These are phyloP conservation scores for Synanthedon formicaeformis DNA, from an alignment of 2,888 invertebrate species.

Conservation along the genomic window DNA sequence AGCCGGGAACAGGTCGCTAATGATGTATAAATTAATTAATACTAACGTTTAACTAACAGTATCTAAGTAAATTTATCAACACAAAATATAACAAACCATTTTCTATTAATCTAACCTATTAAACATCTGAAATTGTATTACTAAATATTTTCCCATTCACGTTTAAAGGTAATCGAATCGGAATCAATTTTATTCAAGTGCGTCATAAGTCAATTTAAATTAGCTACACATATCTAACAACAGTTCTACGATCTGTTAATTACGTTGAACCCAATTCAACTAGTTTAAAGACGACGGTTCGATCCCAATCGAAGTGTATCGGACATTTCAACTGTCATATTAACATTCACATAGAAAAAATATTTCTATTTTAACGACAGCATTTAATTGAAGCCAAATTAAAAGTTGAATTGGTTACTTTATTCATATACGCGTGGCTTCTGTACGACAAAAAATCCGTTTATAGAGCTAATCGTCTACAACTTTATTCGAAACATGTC, in stretches of 20 bases:
- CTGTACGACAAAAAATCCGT: slow-evolving; percentile 8
- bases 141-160: no score
- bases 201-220: neutral
- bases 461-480: neutral
- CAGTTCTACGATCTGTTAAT: neutral
- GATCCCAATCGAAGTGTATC: slow-evolving; percentile 8
- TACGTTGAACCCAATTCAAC: slow-evolving; percentile 3
- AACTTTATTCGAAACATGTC: slow-evolving; percentile 4
- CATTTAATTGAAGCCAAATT: slow-evolving; percentile 7
- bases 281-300: slow-evolving; percentile 4
- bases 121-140: no score
- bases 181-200: neutral
- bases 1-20: no score
- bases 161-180: no score
- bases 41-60: no score
- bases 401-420: slow-evolving; percentile 6
- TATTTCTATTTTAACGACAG: slow-evolving; percentile 5
- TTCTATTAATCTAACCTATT: no score
- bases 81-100: no score
- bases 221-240: neutral
- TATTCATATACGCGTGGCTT: slow-evolving; percentile 2
- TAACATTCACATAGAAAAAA: slow-evolving; percentile 10
- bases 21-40: no score
- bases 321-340: slow-evolving; percentile 7
- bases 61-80: no score